A percentile compares a stretch with the other conserved stretches of the same genome.
These are phyloP conservation scores for Saccostrea echinata DNA, from an alignment of 1,140 invertebrate species.

Conservation along the genomic window DNA sequence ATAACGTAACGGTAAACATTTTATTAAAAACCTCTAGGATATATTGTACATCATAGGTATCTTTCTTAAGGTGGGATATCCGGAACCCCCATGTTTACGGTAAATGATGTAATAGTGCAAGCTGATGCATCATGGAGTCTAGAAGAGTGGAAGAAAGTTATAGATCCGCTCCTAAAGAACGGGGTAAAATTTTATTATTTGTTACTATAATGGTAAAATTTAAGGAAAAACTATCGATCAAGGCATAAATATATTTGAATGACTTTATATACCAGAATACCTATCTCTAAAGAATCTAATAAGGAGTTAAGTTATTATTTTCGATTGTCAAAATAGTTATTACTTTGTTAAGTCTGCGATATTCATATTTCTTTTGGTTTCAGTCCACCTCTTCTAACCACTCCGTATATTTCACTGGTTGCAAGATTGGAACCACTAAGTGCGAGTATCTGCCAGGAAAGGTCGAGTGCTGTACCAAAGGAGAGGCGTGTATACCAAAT, in stretches of 20 bases:
- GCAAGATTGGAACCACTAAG: constrained; percentile 56
- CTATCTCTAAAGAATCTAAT: too few species aligned
- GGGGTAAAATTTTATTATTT: neutral
- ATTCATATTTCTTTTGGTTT: neutral
- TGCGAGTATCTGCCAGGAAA: constrained; percentile 70
- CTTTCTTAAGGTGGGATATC: constrained; percentile 62
- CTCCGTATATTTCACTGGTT: neutral
- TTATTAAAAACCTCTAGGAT: too few species aligned
- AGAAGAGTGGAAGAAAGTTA: constrained; percentile 66
- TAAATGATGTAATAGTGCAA: constrained; percentile 68
- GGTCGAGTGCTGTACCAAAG: constrained; percentile 67
- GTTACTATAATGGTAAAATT: neutral
- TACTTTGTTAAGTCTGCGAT: too few species aligned
- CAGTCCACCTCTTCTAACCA: neutral
- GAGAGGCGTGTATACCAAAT: constrained; percentile 69
- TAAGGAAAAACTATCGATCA: neutral
- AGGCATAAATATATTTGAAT: too few species aligned
- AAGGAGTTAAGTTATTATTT: too few species aligned
- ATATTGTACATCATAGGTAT: neutral
- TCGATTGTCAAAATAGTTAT: too few species aligned
- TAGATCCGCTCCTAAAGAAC: constrained; percentile 63
- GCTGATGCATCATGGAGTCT: constrained; percentile 66
- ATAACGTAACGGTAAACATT: too few species aligned
- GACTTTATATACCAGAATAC: too few species aligned
- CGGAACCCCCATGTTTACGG: constrained; percentile 65